Percentiles rank a stretch among this genome's conserved stretches.
phyloP scores from a whole-genome alignment of 2,888 invertebrate genomes.

The Atethmia centrago region DNA sequence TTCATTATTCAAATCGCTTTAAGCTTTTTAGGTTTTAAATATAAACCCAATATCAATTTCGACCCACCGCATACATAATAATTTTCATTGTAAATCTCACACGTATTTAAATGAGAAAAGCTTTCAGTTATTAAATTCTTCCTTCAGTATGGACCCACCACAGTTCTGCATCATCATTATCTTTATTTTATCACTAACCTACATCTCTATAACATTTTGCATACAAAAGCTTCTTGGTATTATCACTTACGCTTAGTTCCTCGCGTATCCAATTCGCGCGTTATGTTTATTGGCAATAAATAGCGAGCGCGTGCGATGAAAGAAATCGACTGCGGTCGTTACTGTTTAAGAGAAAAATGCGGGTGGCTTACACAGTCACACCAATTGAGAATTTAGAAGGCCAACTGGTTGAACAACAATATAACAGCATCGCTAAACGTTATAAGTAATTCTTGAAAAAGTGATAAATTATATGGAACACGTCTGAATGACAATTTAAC shows the following conservation, averaged over 20 bases:
- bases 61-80: constrained; percentile 41
- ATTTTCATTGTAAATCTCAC: constrained; percentile 42
- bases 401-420: too few species aligned
- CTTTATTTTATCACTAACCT: constrained; percentile 51
- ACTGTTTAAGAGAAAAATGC: constrained; percentile 38
- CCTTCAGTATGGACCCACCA: constrained; percentile 50
- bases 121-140: constrained; percentile 50
- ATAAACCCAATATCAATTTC: constrained; percentile 34
- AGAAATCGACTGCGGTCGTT: constrained; percentile 54
- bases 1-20: constrained; percentile 30
- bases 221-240: constrained; percentile 51
- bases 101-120: constrained; percentile 45
- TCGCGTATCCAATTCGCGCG: constrained; percentile 29
- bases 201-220: constrained; percentile 43
- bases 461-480: too few species aligned
- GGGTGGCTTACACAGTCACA: constrained; percentile 27
- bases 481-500: too few species aligned
- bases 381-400: too few species aligned
- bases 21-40: constrained; percentile 43
- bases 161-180: constrained; percentile 39
- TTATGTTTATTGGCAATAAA: constrained; percentile 60
- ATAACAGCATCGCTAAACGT: too few species aligned
- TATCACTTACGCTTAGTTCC: constrained; percentile 49
- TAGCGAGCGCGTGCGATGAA: constrained; percentile 44
- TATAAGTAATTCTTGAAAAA: too few species aligned